Evolutionary conservation across 2,888 invertebrate species (phyloP).

Genomic region (Stramonita haemastoma): DNA sequence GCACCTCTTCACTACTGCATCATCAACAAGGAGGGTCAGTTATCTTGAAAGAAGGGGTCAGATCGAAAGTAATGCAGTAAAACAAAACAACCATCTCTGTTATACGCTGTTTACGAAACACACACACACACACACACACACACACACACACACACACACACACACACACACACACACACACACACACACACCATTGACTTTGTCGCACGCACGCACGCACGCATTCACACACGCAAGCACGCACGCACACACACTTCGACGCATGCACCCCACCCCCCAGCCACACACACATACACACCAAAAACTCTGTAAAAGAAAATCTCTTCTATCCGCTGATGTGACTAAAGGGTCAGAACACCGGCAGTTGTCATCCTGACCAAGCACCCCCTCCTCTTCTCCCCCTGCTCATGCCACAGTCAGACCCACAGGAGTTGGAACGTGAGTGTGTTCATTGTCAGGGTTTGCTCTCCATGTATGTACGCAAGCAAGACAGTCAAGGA

Average conservation of each 20-base stretch:
- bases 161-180: conserved; percentile 9
- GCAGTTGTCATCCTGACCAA: neutral
- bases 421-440: too few relatives aligned
- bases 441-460: too few relatives aligned
- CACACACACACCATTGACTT: neutral
- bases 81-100: neutral
- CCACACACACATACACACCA: neutral
- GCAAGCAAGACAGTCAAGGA: too few relatives aligned
- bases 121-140: conserved; percentile 24
- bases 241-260: neutral
- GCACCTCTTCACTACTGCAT: neutral
- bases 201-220: neutral
- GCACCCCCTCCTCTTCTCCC: neutral
- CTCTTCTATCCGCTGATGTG: neutral
- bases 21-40: neutral
- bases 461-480: too few relatives aligned
- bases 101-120: neutral
- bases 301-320: too few relatives aligned
- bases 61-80: neutral
- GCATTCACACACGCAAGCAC: neutral
- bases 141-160: neutral
- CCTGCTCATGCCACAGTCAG: too few relatives aligned
- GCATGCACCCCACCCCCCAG: neutral
- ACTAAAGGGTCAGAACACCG: neutral
- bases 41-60: neutral